Evolutionary conservation across 2,797 vertebrate species (phyloP), one percentile per base, ranked within the genome.

Genomic region (Setipinna tenuifilis): DNA sequence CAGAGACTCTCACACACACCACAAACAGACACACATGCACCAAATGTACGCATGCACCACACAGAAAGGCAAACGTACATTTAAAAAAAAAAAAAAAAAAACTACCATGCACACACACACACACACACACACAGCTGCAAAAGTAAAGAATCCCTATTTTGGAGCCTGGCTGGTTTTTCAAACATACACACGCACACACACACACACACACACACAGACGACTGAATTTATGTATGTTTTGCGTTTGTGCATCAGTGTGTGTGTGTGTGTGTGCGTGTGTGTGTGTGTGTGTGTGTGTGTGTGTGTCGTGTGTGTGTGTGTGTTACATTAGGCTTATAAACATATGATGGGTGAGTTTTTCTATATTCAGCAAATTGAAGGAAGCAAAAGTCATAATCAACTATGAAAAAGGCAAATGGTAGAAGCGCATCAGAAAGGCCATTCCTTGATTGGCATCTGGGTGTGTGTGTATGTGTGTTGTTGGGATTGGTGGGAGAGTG

Each of bases 281-380:
- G 78, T 84, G 19, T 83, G 65, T 50, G 5, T 83, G 41, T 75
- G 84, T 59, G 85, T 28, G 50, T 9, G 75, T 48, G 82, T 75
- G 87, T 75, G 68, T 19, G 65, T 50, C 71, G 85, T 28, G 85
- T 71, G 23, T 82, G 86, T 85, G 86, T 89, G 84, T 41, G 85
- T 87, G 86, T 87, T 48, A 54, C 48, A n/a, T 89, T 87, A 85
- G 86, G 16, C 2, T 84, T 85, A 90, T 91, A 92, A 89, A 82
- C 78, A 62, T 50, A 81, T 59, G 87, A 93, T 92, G 90, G 91
- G 94, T 93, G 88, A 87, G 82, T 59, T 86, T 89, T 85, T 28
- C 93, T 94, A 94, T 91, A 94, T 93, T 94, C 89, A 91, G 91
- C 90, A 92, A 90, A 92, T 88, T 91, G 91, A 93, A 93, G 90